phyloP scores from a whole-genome alignment of 2,113 vertebrate genomes.

The Pituophis catenifer region DNA sequence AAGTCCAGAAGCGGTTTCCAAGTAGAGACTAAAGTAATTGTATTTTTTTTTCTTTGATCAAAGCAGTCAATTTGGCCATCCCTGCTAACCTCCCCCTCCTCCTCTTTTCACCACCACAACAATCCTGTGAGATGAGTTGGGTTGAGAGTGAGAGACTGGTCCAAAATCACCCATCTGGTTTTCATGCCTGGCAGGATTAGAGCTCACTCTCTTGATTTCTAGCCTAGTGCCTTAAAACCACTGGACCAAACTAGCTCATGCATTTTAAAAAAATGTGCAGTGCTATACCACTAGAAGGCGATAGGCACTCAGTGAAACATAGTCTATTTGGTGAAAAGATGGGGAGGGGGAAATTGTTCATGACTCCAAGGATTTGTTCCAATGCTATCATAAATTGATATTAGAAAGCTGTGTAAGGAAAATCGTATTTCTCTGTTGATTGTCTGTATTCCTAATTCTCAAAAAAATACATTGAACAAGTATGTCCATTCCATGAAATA shows the following conservation, averaged over 20 bases:
- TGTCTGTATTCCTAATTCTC: not conserved
- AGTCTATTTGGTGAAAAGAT: not conserved
- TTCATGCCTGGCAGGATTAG: not conserved
- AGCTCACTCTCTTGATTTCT: not conserved
- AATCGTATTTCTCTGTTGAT: not conserved
- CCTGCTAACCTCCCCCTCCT: too few species aligned
- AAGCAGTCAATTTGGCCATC: too few species aligned
- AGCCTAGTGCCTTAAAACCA: not conserved
- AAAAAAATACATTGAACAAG: not conserved
- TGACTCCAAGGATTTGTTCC: not conserved
- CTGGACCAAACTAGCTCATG: not conserved
- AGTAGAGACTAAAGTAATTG: too few species aligned
- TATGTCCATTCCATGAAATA: not conserved
- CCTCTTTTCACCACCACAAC: too few species aligned
- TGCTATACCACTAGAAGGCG: not conserved
- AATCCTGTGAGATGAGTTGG: too few species aligned
- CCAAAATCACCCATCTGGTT: not conserved
- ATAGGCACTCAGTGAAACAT: not conserved
- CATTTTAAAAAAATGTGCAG: not conserved
- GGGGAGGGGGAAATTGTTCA: not conserved
- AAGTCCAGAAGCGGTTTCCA: too few species aligned
- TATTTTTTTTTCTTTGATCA: too few species aligned
- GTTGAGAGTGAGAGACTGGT: too few species aligned
- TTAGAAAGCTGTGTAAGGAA: not conserved
- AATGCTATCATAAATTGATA: slow-evolving; percentile 7